phyloP scores from a whole-genome alignment of 2,797 vertebrate genomes.

The Etheostoma perlongum region DNA sequence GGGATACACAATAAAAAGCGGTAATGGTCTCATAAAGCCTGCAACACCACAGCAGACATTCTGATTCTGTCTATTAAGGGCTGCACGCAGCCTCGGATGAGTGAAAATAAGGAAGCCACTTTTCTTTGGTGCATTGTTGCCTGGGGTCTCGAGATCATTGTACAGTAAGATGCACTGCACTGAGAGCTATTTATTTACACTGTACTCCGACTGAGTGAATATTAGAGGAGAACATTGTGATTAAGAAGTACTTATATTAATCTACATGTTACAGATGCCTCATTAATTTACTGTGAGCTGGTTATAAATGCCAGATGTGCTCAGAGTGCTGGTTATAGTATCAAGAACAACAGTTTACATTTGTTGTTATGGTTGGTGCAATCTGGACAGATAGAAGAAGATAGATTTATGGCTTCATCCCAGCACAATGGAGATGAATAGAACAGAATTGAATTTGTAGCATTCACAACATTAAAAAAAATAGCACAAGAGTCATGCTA shows the following conservation, averaged over 20 bases:
- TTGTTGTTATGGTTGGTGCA: slow-evolving; percentile 23
- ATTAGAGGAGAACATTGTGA: slow-evolving; percentile 65
- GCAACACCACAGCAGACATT: slow-evolving; percentile 80
- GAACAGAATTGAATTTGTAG: neutral
- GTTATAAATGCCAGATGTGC: slow-evolving; percentile 68
- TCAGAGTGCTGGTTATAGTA: slow-evolving; percentile 36
- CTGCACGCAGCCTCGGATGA: slow-evolving; percentile 69
- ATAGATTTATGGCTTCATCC: neutral
- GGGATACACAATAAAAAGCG: slow-evolving; percentile 83
- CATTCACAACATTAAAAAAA: neutral
- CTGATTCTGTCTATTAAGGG: slow-evolving; percentile 81
- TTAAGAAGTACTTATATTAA: slow-evolving; percentile 72
- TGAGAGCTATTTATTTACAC: slow-evolving; percentile 76
- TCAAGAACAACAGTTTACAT: slow-evolving; percentile 51
- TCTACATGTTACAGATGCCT: slow-evolving; percentile 58
- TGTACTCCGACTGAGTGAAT: slow-evolving; percentile 65
- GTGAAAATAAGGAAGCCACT: slow-evolving; percentile 74
- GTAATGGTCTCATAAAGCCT: slow-evolving; percentile 85
- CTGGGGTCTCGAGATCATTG: slow-evolving; percentile 78
- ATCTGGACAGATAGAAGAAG: neutral
- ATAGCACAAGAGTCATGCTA: neutral
- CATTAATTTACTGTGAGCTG: slow-evolving; percentile 69
- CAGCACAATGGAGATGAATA: neutral
- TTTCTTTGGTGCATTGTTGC: slow-evolving; percentile 76
- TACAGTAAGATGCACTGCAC: slow-evolving; percentile 63